phyloP scores from a whole-genome alignment of 2,113 vertebrate species.

The Pseudolaguvia tuberculata region DNA sequence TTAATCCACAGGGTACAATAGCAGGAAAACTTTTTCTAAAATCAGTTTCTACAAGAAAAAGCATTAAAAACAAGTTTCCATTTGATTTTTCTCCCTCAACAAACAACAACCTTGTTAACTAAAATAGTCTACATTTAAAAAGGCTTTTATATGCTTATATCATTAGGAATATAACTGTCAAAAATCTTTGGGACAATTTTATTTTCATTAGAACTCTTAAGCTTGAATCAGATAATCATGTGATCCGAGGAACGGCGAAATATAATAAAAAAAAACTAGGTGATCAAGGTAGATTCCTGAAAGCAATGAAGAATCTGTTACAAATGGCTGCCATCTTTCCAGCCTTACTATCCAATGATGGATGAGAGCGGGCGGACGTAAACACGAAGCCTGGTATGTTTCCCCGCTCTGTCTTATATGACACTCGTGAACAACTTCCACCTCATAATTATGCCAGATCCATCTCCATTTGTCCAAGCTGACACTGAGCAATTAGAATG shows the following conservation, averaged over 20 bases:
- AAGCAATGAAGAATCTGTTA: constrained; percentile 65
- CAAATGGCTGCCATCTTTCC: constrained; percentile 67
- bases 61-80: neutral
- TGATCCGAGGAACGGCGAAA: neutral
- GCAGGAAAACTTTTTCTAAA: neutral
- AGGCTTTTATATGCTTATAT: neutral
- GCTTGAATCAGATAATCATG: constrained; percentile 16
- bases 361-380: constrained; percentile 65
- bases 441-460: constrained; percentile 64
- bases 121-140: neutral
- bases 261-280: too few species aligned
- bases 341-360: constrained; percentile 71
- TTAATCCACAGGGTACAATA: neutral
- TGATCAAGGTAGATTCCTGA: constrained; percentile 64
- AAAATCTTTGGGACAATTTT: neutral
- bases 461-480: constrained; percentile 60
- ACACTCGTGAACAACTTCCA: constrained; percentile 62
- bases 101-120: neutral
- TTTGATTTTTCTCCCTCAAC: too few species aligned
- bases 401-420: constrained; percentile 53
- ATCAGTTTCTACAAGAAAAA: neutral
- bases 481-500: constrained; percentile 59
- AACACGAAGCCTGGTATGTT: constrained; percentile 57
- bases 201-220: neutral
- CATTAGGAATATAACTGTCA: constrained; percentile 4